Conservation (phyloP, 2,113 vertebrate genomes). For the Corythaixoides concolor region DNA sequence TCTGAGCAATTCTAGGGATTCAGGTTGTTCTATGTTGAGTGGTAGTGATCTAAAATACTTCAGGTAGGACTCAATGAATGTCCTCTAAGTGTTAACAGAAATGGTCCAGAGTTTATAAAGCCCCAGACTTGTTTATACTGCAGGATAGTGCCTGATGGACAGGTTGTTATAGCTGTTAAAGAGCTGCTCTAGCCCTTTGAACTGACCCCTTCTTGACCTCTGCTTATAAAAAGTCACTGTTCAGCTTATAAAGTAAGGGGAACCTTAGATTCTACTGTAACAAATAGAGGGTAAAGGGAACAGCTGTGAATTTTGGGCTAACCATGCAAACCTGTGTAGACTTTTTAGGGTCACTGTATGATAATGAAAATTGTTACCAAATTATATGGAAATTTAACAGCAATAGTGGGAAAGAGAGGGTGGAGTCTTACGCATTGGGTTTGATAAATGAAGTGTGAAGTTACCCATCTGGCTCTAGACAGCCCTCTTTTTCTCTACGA, state of each 20-base stretch:
- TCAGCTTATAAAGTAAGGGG: conserved; percentile 74
- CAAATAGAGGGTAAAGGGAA: conserved; percentile 80
- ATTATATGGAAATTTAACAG: conserved; percentile 97
- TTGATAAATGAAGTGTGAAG: conserved; percentile 99
- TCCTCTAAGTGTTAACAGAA: conserved; percentile 78
- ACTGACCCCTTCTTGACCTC: conserved; percentile 83
- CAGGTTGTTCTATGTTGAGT: conserved; percentile 49
- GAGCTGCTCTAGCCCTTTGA: conserved; percentile 73
- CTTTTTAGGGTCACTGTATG: conserved; percentile 94
- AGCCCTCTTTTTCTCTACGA: conserved; percentile 69
- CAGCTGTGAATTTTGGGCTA: conserved; percentile 87
- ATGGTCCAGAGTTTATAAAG: conserved; percentile 74
- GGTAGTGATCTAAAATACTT: conserved; percentile 57
- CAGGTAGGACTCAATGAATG: conserved; percentile 65
- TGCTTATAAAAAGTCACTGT: conserved; percentile 73
- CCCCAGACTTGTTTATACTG: conserved; percentile 76
- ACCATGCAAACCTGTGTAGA: conserved; percentile 81
- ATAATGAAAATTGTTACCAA: conserved; percentile 99
- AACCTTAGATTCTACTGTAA: conserved; percentile 77
- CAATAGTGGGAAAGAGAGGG: conserved; percentile 85
- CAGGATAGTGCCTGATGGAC: conserved; percentile 73
- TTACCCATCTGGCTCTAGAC: conserved; percentile 94
- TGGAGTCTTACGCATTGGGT: conserved; percentile 83
- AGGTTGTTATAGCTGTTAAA: conserved; percentile 83
- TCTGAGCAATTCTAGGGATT: conserved; percentile 60